These are phyloP conservation scores for Callaeas wilsoni DNA, from an alignment of 2,113 vertebrate species.

Conservation along the genomic window DNA sequence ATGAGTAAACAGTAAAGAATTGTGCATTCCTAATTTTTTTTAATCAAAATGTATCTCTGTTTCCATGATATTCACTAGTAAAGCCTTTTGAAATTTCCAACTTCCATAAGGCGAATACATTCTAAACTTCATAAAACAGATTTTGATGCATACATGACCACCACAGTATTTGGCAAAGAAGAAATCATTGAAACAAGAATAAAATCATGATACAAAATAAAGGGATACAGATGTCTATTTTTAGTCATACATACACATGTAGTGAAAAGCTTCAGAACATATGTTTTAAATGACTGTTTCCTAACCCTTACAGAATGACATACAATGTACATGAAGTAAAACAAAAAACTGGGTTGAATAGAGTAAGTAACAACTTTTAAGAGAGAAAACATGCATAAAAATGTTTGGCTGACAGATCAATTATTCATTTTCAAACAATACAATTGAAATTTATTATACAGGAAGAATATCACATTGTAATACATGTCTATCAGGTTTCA, in stretches of 20 bases:
- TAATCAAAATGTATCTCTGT: neutral
- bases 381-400: slow-evolving; percentile 48
- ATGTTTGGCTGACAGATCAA: slow-evolving; percentile 1
- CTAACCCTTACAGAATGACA: slow-evolving; percentile 44
- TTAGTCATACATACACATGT: neutral
- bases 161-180: slow-evolving; percentile 30
- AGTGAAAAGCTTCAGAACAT: slow-evolving; percentile 31
- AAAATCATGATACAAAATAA: slow-evolving; percentile 25
- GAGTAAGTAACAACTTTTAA: slow-evolving; percentile 10
- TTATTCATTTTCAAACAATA: slow-evolving; percentile 51
- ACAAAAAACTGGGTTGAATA: slow-evolving; percentile 11
- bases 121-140: slow-evolving; percentile 6
- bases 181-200: slow-evolving; percentile 14
- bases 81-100: neutral
- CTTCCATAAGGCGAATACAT: neutral
- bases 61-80: neutral
- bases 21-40: neutral
- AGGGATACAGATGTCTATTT: slow-evolving; percentile 17
- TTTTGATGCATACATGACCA: neutral
- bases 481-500: slow-evolving; percentile 4
- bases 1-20: neutral
- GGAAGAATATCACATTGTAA: neutral
- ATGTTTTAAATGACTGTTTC: slow-evolving; percentile 24
- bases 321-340: slow-evolving; percentile 25
- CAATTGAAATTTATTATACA: slow-evolving; percentile 55